phyloP scores from a whole-genome alignment of 2,113 vertebrate genomes.

The Eonycteris spelaea region DNA sequence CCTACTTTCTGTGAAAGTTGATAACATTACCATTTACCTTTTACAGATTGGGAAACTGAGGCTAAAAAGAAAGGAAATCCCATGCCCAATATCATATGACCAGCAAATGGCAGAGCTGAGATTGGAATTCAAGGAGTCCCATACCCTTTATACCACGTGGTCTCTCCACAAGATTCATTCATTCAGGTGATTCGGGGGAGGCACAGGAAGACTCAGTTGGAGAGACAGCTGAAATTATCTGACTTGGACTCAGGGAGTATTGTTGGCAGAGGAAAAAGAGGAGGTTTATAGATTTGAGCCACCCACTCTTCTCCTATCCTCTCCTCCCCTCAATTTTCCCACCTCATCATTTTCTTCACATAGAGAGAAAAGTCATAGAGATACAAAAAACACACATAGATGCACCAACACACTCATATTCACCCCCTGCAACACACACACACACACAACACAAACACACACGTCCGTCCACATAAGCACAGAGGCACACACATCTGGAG shows the following conservation, averaged over 20 bases:
- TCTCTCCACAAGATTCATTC: neutral
- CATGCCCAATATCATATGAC: neutral
- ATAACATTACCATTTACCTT: neutral
- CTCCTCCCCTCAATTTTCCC: neutral
- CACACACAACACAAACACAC: conserved; percentile 34
- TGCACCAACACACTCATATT: neutral
- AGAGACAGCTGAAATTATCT: neutral
- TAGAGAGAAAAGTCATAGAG: neutral
- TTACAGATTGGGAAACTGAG: neutral
- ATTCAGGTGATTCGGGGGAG: neutral
- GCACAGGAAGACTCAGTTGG: neutral
- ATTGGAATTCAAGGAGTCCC: neutral
- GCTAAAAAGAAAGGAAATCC: neutral
- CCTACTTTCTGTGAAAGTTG: neutral
- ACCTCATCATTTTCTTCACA: neutral
- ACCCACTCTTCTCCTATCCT: neutral
- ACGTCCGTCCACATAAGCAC: neutral
- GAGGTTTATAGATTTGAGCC: neutral
- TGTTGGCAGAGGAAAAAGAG: neutral
- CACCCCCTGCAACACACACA: neutral
- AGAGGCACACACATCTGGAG: conserved; percentile 74
- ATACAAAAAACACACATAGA: neutral
- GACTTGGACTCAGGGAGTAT: neutral
- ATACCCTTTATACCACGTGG: neutral
- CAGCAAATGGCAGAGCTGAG: neutral